These are phyloP conservation scores for Apotomis turbidana DNA, from an alignment of 2,888 invertebrate species.

Conservation along the genomic window DNA sequence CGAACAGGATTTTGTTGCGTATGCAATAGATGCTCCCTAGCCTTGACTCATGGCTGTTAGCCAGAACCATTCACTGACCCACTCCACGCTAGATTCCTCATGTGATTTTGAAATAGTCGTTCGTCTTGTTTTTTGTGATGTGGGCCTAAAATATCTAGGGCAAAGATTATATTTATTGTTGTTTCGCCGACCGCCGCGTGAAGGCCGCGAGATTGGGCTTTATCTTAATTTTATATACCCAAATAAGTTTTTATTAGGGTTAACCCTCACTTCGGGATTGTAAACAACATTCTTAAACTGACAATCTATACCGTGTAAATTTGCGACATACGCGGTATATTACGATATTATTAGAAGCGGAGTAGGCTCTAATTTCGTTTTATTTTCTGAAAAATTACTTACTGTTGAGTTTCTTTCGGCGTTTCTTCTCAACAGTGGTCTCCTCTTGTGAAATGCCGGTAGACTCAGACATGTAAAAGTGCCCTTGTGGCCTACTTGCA, in stretches of 20 bases:
- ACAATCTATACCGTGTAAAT: no score
- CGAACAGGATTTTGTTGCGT: conserved; percentile 79
- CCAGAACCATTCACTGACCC: conserved; percentile 77
- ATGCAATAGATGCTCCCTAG: conserved; percentile 72
- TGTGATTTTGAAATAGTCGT: conserved; percentile 36
- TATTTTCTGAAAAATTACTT: no score
- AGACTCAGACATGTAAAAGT: no score
- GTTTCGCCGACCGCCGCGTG: conserved; percentile 22
- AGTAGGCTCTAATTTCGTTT: no score
- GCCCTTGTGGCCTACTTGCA: no score
- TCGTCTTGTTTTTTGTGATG: conserved; percentile 29
- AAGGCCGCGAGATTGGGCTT: conserved; percentile 36
- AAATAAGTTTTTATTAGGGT: conserved; percentile 24
- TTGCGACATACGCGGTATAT: no score
- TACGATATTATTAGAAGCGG: no score
- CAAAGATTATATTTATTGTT: conserved; percentile 37
- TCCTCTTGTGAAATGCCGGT: no score
- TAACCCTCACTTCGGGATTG: conserved; percentile 4
- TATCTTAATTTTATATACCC: conserved; percentile 29
- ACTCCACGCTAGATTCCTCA: conserved; percentile 63
- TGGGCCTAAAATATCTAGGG: conserved; percentile 33
- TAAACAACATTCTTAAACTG: not conserved
- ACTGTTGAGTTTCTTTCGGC: not conserved
- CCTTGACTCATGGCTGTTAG: conserved; percentile 75
- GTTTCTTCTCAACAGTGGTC: no score